Evolutionary conservation across 1,140 invertebrate species (phyloP), one percentile per base, ranked within the genome.

Genomic region (Neuroterus valhalla): DNA sequence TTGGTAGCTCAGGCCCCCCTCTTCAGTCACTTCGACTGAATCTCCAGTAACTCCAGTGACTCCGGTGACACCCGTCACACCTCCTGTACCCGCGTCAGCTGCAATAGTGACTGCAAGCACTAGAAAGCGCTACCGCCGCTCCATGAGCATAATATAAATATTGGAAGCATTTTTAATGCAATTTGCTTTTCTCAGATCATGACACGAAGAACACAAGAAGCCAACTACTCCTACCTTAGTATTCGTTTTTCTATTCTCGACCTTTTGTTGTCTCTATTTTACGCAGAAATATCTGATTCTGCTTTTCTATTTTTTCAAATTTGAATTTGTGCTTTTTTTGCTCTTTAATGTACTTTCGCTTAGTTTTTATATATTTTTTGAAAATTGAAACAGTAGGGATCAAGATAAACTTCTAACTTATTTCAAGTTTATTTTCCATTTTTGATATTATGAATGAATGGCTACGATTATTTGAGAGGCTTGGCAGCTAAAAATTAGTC

Each of bases 1-100:
- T 91, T 96, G 94, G 94, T 95, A 91, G 89, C 89, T 90, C 88
- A 90, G 89, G 89, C 89, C 88, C 88, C 88, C 89, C 86, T 86
- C 88, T 89, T 90, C 89, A 87, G 89, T 83, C 81, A 78, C 83
- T 69, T 78, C 80, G 84, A 85, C 88, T 89, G 88, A 90, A 88
- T 85, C 81, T 81, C 84, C 85, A 66, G 73, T 86, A 21, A 89
- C 87, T 70, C 86, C 87, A n/a, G 75, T 87, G 23, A 87, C 87
- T 55, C 88, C 88, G 66, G 81, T 88, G 70, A 89, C 87, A 68
- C 89, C 89, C 12, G 84, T 89, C 68, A 89, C 87, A 55, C 87
- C 89, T 21, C 87, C 88, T 0, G 85, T 86, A 44, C 88, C 82
- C 38, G 78, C 89, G 72, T 89, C 89, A 48, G 84, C 87, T 75